A percentile compares a stretch with the other conserved stretches of the same genome.
phyloP scores from a whole-genome alignment of 2,888 invertebrate genomes.

The Steinernema scapterisci region DNA sequence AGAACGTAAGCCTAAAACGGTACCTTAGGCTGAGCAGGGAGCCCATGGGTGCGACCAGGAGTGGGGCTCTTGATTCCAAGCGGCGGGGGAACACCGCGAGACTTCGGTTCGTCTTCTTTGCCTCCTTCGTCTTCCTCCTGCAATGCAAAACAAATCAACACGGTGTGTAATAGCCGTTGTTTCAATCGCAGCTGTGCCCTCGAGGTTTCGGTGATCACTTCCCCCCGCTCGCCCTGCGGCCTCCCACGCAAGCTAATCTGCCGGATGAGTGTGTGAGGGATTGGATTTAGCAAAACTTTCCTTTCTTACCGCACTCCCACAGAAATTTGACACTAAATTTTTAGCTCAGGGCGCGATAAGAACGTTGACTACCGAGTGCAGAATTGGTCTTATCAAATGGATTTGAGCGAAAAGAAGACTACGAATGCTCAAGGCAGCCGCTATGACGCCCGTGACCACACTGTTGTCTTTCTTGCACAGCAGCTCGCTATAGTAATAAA shows the following conservation, averaged over 20 bases:
- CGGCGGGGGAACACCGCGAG: conserved; percentile 41
- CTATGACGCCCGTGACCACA: background rate
- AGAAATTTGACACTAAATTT: background rate
- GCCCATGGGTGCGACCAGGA: conserved; percentile 48
- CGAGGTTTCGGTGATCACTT: background rate
- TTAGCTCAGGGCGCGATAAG: too few relatives aligned
- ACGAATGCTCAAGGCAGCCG: background rate
- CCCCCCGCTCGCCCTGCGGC: background rate
- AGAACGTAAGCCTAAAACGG: too few relatives aligned
- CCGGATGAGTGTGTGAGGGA: too few relatives aligned
- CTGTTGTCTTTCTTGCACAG: conserved; percentile 37
- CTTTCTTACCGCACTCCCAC: too few relatives aligned
- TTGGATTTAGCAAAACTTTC: too few relatives aligned
- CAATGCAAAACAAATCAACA: background rate
- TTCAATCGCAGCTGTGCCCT: background rate
- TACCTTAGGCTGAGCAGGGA: conserved; percentile 38
- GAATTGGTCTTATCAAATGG: background rate
- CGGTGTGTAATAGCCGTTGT: background rate
- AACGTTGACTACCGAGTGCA: background rate
- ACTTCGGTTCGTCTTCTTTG: conserved; percentile 45
- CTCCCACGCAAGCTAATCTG: background rate
- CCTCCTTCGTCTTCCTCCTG: conserved; percentile 41
- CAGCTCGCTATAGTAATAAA: conserved; percentile 35
- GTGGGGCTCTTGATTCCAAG: conserved; percentile 56
- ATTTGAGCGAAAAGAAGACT: background rate